Conservation (phyloP, 1,140 invertebrate species). For the Aculops lycopersici region DNA sequence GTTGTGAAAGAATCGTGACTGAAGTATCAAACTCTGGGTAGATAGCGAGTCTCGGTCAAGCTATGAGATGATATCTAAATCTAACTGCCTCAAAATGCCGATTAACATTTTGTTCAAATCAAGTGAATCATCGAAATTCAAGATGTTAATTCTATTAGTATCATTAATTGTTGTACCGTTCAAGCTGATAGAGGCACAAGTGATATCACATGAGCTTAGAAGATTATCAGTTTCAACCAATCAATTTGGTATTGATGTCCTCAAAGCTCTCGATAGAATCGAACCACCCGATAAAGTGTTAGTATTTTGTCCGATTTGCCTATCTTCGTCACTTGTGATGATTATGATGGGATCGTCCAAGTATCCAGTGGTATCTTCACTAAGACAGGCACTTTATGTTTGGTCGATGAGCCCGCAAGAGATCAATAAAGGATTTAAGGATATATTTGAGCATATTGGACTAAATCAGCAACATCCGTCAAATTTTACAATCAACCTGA, state of each 20-base stretch:
- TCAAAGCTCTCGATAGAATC: conserved; percentile 10
- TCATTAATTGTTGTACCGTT: no score
- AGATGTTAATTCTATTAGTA: no score
- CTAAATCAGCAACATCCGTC: conserved; percentile 9
- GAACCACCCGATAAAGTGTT: conserved; percentile 6
- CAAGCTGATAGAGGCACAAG: no score
- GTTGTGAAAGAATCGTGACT: no score
- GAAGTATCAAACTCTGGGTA: no score
- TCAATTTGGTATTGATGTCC: conserved; percentile 13
- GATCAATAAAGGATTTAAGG: conserved; percentile 11
- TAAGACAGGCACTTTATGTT: conserved; percentile 12
- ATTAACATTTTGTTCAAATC: no score
- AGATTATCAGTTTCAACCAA: conserved; percentile 13
- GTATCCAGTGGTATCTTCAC: conserved; percentile 6
- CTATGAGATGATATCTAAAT: no score
- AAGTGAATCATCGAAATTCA: no score
- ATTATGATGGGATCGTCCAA: conserved; percentile 11
- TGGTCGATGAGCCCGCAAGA: conserved; percentile 12
- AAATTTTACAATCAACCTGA: conserved; percentile 5
- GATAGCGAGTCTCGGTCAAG: no score
- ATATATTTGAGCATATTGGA: conserved; percentile 11
- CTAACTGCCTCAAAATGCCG: no score
- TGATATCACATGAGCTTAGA: conserved; percentile 11
- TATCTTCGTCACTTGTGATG: conserved; percentile 12
- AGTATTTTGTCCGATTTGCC: conserved; percentile 13